Conservation (phyloP, 2,888 invertebrate genomes). For the Pseudococcus jackbeardsleyi region DNA sequence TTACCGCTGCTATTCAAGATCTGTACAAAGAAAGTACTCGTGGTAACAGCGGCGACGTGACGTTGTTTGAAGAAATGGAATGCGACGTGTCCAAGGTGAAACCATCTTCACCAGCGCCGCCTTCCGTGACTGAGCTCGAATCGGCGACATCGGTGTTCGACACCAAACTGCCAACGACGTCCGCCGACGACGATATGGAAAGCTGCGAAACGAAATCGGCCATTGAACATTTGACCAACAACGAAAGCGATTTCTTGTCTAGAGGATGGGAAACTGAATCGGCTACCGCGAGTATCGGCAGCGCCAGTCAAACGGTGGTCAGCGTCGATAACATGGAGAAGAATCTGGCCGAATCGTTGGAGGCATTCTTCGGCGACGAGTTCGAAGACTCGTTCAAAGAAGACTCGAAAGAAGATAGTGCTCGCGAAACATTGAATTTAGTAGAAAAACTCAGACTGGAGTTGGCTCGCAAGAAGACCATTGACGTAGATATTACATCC, state of each 20-base stretch:
- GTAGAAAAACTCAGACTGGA: constrained; percentile 86
- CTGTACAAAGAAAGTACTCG: background rate
- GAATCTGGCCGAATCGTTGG: constrained; percentile 34
- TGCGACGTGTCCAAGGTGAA: background rate
- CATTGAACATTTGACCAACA: constrained; percentile 58
- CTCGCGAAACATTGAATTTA: constrained; percentile 85
- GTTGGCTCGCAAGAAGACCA: constrained; percentile 67
- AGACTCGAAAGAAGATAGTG: constrained; percentile 85
- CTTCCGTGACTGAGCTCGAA: constrained; percentile 6
- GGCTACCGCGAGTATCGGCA: background rate
- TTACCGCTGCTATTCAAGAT: constrained; percentile 19
- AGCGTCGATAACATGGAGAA: constrained; percentile 27
- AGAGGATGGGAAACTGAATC: constrained; percentile 46
- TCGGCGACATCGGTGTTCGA: background rate
- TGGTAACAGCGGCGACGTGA: background rate
- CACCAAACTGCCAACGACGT: background rate
- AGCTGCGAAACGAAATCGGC: constrained; percentile 81
- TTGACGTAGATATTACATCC: background rate
- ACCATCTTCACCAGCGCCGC: background rate
- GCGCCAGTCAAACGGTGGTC: background rate
- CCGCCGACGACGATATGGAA: constrained; percentile 68
- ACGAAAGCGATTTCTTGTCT: constrained; percentile 51
- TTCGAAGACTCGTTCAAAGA: constrained; percentile 80
- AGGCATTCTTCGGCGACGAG: constrained; percentile 71
- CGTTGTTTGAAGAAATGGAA: background rate